phyloP scores from a whole-genome alignment of 1,140 invertebrate genomes.

The Lordiphosa stackelbergi region DNA sequence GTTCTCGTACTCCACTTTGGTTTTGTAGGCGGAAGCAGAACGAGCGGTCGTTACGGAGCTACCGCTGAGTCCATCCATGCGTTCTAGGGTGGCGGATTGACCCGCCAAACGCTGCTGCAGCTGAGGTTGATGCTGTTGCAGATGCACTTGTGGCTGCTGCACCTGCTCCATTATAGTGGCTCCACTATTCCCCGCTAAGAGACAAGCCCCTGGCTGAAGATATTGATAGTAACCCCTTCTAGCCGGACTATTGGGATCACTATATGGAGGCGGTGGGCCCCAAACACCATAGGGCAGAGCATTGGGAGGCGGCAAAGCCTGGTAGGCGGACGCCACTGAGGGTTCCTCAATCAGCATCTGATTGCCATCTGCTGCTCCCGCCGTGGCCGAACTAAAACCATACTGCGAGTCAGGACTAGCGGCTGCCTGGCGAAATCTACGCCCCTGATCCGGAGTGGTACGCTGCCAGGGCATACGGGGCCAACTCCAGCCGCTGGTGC shows the following conservation, averaged over 20 bases:
- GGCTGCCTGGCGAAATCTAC: constrained; percentile 67
- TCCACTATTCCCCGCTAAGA: constrained; percentile 13
- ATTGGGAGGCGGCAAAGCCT: constrained; percentile 57
- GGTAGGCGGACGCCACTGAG: constrained; percentile 23
- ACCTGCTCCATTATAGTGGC: constrained; percentile 26
- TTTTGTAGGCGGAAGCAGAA: constrained; percentile 43
- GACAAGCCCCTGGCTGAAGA: constrained; percentile 61
- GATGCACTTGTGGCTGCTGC: constrained; percentile 34
- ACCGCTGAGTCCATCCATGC: constrained; percentile 45
- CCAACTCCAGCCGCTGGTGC: constrained; percentile 81
- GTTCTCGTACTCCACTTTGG: constrained; percentile 60
- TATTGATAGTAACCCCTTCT: constrained; percentile 77
- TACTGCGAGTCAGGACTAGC: constrained; percentile 83
- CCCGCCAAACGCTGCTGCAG: constrained; percentile 38
- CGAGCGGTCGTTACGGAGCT: constrained; percentile 25
- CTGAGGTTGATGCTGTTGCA: constrained; percentile 23
- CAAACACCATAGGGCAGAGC: constrained; percentile 79
- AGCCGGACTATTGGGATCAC: constrained; percentile 84
- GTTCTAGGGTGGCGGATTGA: constrained; percentile 50
- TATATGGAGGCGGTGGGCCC: constrained; percentile 87
- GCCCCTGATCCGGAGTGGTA: constrained; percentile 59
- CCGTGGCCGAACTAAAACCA: constrained; percentile 79
- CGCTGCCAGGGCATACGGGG: constrained; percentile 79
- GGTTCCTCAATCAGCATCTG: constrained; percentile 61
- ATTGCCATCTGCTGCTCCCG: constrained; percentile 48